Evolutionary conservation across 2,888 invertebrate genomes (phyloP), one percentile per base, ranked within the genome.

Genomic region (Heliconius cydno): DNA sequence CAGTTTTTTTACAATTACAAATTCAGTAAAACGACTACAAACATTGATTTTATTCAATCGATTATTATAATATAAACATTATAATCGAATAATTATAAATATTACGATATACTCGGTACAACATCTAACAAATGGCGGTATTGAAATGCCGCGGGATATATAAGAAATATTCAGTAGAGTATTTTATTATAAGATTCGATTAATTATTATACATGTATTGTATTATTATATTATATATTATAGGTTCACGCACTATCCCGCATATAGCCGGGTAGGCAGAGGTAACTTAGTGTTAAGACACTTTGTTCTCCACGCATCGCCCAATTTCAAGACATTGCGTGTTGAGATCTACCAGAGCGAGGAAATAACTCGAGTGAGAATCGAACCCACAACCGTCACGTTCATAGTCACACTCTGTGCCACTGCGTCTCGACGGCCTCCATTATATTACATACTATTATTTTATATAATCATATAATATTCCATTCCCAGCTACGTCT

Each of bases 401-500:
- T n/a, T 60, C 5, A 52, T 2, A 60, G 10, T 12, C n/a, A 10
- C 60, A 60, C 60, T 22, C 2, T 3, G 57, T 57, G 57, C 2
- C 22, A 19, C 57, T 57, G 57, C 57, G 57, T 22, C 57, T 22
- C 22, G 22, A 57, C 57, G 2, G 22, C 60, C 60, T 60, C 10
- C 22, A 9, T n/a, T n/a, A n/a, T 60, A n/a, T 22, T 28, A 57
- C 5, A 22, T 25, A 65, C 15, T 65, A 65, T 15, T 19, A n/a
- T 60, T n/a, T n/a, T 12, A 68, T 68, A 38, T 68, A 38, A 68
- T n/a, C 10, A 68, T 68, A 67, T 38, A 68, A 38, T 38, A 38
- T 38, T n/a, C 25, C 70, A 70, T 65, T 28, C 19, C 75, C 65
- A 75, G 75, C 75, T 75, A 75, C 75, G 75, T 46, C 75, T 75